These are phyloP conservation scores for Elysia crispata DNA, from an alignment of 2,888 invertebrate genomes.

Conservation along the genomic window DNA sequence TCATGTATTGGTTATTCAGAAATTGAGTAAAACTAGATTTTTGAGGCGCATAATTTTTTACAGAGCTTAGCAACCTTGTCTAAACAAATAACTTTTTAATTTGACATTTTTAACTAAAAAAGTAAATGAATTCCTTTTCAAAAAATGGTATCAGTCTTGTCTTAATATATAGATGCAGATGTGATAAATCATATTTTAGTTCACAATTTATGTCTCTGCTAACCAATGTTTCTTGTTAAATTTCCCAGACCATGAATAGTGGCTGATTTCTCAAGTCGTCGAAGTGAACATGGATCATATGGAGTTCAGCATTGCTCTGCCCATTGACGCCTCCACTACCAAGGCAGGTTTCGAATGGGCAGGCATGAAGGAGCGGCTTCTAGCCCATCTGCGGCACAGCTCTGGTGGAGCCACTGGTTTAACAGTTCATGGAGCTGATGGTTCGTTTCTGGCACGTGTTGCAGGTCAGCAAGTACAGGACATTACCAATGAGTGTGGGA, in stretches of 20 bases:
- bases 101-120: too few species aligned
- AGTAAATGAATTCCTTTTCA: too few species aligned
- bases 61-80: too few species aligned
- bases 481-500: constrained; percentile 25
- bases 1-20: background rate
- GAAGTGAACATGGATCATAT: constrained; percentile 35
- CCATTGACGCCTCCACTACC: constrained; percentile 22
- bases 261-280: background rate
- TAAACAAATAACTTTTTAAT: too few species aligned
- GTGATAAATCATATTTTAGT: too few species aligned
- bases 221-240: too few species aligned
- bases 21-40: background rate
- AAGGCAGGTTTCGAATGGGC: constrained; percentile 38
- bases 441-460: constrained; percentile 36
- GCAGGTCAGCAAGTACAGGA: constrained; percentile 40
- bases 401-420: background rate
- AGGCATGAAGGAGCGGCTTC: constrained; percentile 37
- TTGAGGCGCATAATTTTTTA: background rate
- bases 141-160: too few species aligned
- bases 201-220: too few species aligned
- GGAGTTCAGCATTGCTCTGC: constrained; percentile 42
- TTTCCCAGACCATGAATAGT: too few species aligned
- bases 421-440: too few species aligned
- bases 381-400: constrained; percentile 18
- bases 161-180: too few species aligned